phyloP scores from a whole-genome alignment of 2,113 vertebrate genomes.

The Hippocampus zosterae region DNA sequence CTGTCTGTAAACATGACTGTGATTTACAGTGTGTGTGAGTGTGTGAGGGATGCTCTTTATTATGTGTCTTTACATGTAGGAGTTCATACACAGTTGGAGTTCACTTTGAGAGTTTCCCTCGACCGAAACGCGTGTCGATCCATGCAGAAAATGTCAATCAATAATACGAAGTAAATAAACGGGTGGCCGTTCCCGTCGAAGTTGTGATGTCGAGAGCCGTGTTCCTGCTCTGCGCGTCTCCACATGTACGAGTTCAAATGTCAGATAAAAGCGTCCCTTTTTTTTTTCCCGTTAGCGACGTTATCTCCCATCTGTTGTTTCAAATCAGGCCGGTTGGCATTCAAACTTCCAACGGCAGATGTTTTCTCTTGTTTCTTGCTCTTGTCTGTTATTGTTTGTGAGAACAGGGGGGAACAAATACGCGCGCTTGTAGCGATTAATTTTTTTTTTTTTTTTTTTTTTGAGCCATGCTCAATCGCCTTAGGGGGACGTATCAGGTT shows the following conservation, averaged over 20 bases:
- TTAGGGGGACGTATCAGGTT: conserved; percentile 34
- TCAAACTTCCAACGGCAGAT: conserved; percentile 15
- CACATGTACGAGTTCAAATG: no score
- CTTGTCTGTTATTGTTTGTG: conserved; percentile 28
- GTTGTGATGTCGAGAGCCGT: no score
- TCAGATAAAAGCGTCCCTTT: background rate
- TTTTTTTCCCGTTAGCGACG: conserved; percentile 39
- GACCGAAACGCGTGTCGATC: no score
- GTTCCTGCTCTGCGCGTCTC: no score
- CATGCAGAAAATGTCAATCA: no score
- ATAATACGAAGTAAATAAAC: no score
- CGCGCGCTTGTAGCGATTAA: conserved; percentile 7
- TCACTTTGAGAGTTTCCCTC: no score
- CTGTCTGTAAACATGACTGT: conserved; percentile 11
- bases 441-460: no score
- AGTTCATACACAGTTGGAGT: no score
- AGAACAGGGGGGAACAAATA: conserved; percentile 29
- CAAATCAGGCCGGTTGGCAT: conserved; percentile 13
- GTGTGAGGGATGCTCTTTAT: background rate
- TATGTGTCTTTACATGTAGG: background rate
- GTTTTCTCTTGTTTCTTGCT: conserved; percentile 13
- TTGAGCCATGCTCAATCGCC: conserved; percentile 1
- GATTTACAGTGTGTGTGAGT: conserved; percentile 1
- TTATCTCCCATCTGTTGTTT: conserved; percentile 30
- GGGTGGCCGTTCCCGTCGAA: no score